These are phyloP conservation scores for Rallus crepitans DNA, from an alignment of 2,797 vertebrate species.

Conservation along the genomic window DNA sequence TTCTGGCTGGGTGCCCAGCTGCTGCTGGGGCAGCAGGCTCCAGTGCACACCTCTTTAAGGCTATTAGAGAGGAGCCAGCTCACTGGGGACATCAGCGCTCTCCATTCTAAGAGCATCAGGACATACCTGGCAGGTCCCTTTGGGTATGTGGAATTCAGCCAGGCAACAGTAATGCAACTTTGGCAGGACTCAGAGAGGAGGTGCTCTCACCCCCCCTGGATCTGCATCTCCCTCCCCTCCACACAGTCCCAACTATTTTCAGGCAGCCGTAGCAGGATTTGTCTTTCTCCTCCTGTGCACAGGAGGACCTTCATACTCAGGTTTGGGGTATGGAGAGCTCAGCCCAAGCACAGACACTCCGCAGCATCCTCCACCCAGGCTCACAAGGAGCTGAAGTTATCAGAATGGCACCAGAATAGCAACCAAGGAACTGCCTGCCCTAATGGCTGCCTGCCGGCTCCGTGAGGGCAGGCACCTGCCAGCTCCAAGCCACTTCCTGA, in stretches of 20 bases:
- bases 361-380: neutral
- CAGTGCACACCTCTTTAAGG: neutral
- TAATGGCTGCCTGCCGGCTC: neutral
- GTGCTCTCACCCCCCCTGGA: neutral
- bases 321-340: neutral
- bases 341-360: neutral
- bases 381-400: neutral
- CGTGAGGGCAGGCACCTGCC: neutral
- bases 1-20: neutral
- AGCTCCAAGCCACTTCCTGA: conserved; percentile 9
- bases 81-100: neutral
- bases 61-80: neutral
- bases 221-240: neutral
- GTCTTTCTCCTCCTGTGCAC: neutral
- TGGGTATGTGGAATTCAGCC: neutral
- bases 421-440: fast-evolving
- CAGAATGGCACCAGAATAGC: neutral
- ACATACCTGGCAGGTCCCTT: neutral
- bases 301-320: neutral
- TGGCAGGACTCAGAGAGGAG: neutral
- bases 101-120: neutral
- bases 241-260: fast-evolving
- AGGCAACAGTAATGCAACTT: neutral
- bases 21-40: neutral
- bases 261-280: neutral